Evolutionary conservation across 2,113 vertebrate species (phyloP), one percentile per base, ranked within the genome.

Genomic region (Semnopithecus entellus): DNA sequence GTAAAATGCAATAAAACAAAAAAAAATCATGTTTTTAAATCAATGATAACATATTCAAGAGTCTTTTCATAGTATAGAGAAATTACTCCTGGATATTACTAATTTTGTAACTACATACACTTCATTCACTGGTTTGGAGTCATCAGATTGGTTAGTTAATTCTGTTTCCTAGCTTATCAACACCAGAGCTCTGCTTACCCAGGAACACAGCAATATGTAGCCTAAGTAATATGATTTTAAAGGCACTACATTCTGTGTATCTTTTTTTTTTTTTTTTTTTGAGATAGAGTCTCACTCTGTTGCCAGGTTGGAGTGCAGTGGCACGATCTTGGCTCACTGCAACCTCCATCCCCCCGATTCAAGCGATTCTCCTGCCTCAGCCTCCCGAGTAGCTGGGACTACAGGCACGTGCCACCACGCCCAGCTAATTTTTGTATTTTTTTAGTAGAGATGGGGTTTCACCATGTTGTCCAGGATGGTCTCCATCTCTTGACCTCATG

Each of bases 21-120:
- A 78, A 78, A 70, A 38, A 25, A 76, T 59, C 8, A 66, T 17
- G 7, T 45, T 59, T 94, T 96, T 55, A 82, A 94, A 32, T 27
- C 27, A 94, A 91, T 3, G 14, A 0, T 64, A 92, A 48, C 35
- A 81, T 6, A 92, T 48, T 80, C 64, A 59, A 82, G 27, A 90
- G 7, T 35, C 23, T 81, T 89, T 64, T 52, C 57, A 27, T 40
- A 55, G 14, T 38, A 17, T 23, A 43, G 12, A 92, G 35, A 81
- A 95, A 81, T n/a, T n/a, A 35, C 0, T 70, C 17, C 43, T 84
- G 6, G 52, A 35, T 52, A 61, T 64, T 83, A 82, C 13, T 83
- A 45, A 81, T 84, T 78, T 86, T 38, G 6, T 85, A 66, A 45
- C 38, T 93, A 32, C 1, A 48, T 8, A 50, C 10, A 66, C 90